A percentile compares a stretch with the other conserved stretches of the same genome.
These are phyloP conservation scores for Sialis lutaria DNA, from an alignment of 2,888 invertebrate genomes.

Conservation along the genomic window DNA sequence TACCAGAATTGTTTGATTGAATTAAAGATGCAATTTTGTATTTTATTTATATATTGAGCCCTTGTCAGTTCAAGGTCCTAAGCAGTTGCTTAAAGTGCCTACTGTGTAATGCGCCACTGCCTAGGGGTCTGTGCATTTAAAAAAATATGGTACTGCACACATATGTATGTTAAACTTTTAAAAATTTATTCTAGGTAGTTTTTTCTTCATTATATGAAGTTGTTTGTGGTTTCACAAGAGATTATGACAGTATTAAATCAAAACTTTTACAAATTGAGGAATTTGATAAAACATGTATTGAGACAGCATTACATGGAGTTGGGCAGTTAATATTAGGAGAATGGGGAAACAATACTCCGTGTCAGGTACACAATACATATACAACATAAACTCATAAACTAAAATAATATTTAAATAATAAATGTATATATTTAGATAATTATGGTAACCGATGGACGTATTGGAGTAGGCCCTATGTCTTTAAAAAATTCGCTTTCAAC, in stretches of 20 bases:
- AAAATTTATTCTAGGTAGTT: constrained; percentile 17
- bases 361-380: constrained; percentile 39
- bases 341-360: constrained; percentile 78
- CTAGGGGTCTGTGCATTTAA: no score
- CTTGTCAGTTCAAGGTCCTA: no score
- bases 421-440: constrained; percentile 31
- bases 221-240: constrained; percentile 73
- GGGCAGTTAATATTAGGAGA: constrained; percentile 64
- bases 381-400: background rate
- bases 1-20: no score
- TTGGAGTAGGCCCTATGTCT: constrained; percentile 47
- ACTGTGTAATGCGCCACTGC: no score
- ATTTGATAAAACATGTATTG: constrained; percentile 74
- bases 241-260: constrained; percentile 61
- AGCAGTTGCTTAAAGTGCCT: no score
- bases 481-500: constrained; percentile 36
- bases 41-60: no score
- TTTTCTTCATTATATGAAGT: constrained; percentile 33
- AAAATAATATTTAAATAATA: background rate
- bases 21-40: no score
- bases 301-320: constrained; percentile 61
- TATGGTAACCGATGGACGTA: constrained; percentile 58
- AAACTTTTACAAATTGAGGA: constrained; percentile 63
- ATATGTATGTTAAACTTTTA: no score
- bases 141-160: no score